Base-by-base conservation (phyloP, 2,888 invertebrate species). In the Notodonta ziczac region DNA sequence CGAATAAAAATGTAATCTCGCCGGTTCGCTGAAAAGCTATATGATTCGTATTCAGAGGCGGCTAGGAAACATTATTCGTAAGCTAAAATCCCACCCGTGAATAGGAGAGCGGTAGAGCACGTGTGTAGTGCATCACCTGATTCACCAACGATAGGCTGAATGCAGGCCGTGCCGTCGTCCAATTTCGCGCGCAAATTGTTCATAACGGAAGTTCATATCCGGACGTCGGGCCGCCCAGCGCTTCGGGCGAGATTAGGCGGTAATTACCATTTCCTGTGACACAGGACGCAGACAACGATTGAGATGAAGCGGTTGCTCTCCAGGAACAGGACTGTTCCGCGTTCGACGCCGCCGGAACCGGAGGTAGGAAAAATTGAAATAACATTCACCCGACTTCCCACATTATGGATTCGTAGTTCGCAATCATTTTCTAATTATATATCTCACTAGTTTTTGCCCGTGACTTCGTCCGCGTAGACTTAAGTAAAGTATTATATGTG, bases 161-260 rank as follows among this genome's bases (percentile, higher is more conserved):
- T 91, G 86, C 89, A 85, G 83, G 86, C 74, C 85, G 86, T 85
- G 81, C 84, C 86, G 87, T 83, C 91, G 94, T 95, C 94, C 95
- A 95, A 95, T 95, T 95, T 95, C 94, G 94, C 92, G 90, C 88
- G 94, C 94, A 96, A 96, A 96, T 96, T 96, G 96, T 96, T 96
- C 96, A 96, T 95, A 96, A 96, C 96, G 96, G 96, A 96, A 96
- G 95, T 96, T 96, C 96, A 97, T 96, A 96, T 97, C 96, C 97
- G 96, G 96, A 91, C 90, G 91, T 80, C 90, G 88, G 84, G 90
- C 88, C 89, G 88, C 85, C 85, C 89, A 85, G 83, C 92, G 93
- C 93, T 93, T 82, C 89, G 80, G 87, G 90, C 90, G 90, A 94
- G 94, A 94, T 94, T 94, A 94, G 93, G 89, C 94, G 93, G 94